phyloP scores from a whole-genome alignment of 2,888 invertebrate genomes.

The Scotopteryx bipunctaria region DNA sequence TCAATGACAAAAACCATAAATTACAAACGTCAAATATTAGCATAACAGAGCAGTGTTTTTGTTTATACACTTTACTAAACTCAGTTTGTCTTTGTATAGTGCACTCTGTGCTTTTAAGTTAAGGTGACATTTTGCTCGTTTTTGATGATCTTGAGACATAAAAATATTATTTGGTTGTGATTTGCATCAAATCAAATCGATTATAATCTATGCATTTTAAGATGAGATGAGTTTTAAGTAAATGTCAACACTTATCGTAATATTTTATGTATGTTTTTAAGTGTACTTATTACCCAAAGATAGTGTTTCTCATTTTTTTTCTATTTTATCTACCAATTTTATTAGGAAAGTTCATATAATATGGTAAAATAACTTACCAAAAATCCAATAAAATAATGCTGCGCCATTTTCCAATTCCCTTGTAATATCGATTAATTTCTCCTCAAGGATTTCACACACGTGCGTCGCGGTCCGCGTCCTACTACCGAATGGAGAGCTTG shows the following conservation, averaged over 20 bases:
- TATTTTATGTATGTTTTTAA: no score
- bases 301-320: no score
- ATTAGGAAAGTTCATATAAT: no score
- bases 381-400: conserved; percentile 49
- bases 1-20: conserved; percentile 10
- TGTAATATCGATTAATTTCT: conserved; percentile 34
- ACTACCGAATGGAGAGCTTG: conserved; percentile 54
- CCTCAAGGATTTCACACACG: conserved; percentile 41
- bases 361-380: conserved; percentile 46
- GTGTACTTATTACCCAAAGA: no score
- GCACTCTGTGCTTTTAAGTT: background rate
- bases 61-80: conserved; percentile 2
- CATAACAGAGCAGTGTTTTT: conserved; percentile 13
- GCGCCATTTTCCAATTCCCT: conserved; percentile 46
- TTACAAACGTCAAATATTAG: conserved; percentile 14
- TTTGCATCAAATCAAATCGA: conserved; percentile 9
- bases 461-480: conserved; percentile 47
- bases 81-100: conserved; percentile 6
- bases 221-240: conserved; percentile 5
- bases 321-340: no score
- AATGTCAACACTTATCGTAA: conserved; percentile 8
- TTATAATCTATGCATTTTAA: background rate
- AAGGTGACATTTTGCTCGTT: conserved; percentile 3
- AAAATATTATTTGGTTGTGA: background rate
- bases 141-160: no score